A percentile compares a stretch with the other conserved stretches of the same genome.
Conservation (phyloP, 1,140 invertebrate species). For the Drosophila littoralis region DNA sequence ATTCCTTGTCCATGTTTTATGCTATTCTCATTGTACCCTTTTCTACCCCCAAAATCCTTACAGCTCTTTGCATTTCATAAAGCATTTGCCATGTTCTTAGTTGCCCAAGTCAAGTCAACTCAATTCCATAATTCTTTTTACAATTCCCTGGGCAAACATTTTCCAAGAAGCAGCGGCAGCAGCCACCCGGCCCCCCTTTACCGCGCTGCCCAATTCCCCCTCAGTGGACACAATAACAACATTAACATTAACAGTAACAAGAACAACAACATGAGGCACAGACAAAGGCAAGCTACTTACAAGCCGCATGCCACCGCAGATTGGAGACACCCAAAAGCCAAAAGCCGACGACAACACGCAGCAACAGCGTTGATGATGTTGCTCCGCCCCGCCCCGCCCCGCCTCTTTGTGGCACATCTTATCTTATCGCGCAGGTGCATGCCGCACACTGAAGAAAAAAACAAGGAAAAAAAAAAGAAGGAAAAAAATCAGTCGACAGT, state of each 20-base stretch:
- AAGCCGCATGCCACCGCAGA: constrained; percentile 73
- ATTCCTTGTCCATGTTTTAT: not conserved
- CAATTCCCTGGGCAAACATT: constrained; percentile 75
- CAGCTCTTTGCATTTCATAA: constrained; percentile 14
- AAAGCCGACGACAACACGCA: constrained; percentile 29
- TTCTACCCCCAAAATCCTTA: not conserved
- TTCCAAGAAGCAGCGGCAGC: constrained; percentile 67
- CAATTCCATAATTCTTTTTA: constrained; percentile 69
- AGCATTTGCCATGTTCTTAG: constrained; percentile 21
- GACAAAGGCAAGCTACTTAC: constrained; percentile 78
- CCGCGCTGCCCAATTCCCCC: constrained; percentile 28
- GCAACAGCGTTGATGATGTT: constrained; percentile 16
- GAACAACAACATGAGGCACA: constrained; percentile 23
- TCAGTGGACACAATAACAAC: constrained; percentile 66
- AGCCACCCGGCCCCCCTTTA: constrained; percentile 20
- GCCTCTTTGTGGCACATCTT: constrained; percentile 54
- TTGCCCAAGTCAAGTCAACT: constrained; percentile 48
- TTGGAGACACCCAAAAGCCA: constrained; percentile 48
- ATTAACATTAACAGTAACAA: constrained; percentile 61
- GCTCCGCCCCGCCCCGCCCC: not conserved
- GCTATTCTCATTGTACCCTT: constrained; percentile 18
- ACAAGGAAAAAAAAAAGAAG: constrained; percentile 4
- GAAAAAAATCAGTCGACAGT: constrained; percentile 43
- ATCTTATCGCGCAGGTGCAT: constrained; percentile 81
- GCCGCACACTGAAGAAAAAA: constrained; percentile 46